phyloP scores from a whole-genome alignment of 2,113 vertebrate genomes.

The Engystomops pustulosus region DNA sequence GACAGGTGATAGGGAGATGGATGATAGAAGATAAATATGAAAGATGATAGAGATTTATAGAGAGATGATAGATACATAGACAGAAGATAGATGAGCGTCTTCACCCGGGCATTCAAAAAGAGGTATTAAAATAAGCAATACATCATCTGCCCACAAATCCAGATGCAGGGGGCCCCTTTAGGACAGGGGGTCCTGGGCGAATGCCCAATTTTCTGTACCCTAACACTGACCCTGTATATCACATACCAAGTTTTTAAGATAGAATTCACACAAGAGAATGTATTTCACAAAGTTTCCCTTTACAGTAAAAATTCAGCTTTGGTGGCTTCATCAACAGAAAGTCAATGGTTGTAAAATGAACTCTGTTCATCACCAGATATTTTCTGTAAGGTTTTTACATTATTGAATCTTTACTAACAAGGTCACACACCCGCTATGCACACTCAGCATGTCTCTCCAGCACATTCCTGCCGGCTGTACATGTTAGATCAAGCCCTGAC shows the following conservation, averaged over 20 bases:
- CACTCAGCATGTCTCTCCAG: conserved; percentile 40
- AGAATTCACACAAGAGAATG: background rate
- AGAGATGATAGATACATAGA: too few relatives aligned
- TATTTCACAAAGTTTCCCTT: background rate
- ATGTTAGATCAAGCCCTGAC: conserved; percentile 9
- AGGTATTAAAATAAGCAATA: too few relatives aligned
- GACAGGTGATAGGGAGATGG: too few relatives aligned
- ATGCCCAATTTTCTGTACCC: too few relatives aligned
- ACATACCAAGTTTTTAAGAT: background rate
- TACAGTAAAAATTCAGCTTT: background rate
- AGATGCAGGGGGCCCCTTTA: too few relatives aligned
- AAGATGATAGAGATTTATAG: too few relatives aligned
- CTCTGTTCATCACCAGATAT: background rate
- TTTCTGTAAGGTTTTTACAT: background rate
- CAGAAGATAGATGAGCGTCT: too few relatives aligned
- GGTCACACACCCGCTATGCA: conserved; percentile 29
- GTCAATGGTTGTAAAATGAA: background rate
- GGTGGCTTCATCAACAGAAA: background rate
- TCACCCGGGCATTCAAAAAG: too few relatives aligned
- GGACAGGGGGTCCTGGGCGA: too few relatives aligned
- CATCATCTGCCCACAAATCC: too few relatives aligned
- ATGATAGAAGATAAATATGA: too few relatives aligned
- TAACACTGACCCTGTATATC: too few relatives aligned
- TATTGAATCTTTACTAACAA: conserved; percentile 15
- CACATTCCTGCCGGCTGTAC: conserved; percentile 6